These are phyloP conservation scores for Oncorhynchus mykiss DNA, from an alignment of 2,113 vertebrate genomes.

Conservation along the genomic window DNA sequence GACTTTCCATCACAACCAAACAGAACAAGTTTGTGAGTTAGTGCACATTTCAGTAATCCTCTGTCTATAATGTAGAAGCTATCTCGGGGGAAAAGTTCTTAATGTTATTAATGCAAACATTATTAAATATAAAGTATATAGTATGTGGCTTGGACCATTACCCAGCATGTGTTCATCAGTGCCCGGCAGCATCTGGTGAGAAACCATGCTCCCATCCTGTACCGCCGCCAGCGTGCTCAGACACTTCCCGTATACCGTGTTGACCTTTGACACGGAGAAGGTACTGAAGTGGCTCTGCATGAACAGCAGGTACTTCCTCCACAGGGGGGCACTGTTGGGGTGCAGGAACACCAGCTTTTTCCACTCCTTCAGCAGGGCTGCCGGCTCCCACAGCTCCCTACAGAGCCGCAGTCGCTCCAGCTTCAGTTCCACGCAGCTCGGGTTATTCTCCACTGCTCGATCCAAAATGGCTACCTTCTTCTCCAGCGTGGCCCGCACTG, in stretches of 20 bases:
- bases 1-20: no score
- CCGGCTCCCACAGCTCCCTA: constrained; percentile 87
- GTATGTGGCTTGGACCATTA: constrained; percentile 57
- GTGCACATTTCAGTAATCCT: no score
- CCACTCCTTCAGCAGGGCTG: constrained; percentile 88
- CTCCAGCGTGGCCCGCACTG: constrained; percentile 81
- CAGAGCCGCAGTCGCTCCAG: constrained; percentile 84
- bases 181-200: constrained; percentile 85
- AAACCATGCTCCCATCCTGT: constrained; percentile 88
- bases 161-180: constrained; percentile 88
- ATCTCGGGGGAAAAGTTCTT: no score
- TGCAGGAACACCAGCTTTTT: constrained; percentile 94
- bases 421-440: constrained; percentile 82
- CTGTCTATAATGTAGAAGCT: no score
- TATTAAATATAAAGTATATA: not conserved
- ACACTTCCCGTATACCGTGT: constrained; percentile 87
- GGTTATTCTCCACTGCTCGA: constrained; percentile 87
- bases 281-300: constrained; percentile 94
- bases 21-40: no score
- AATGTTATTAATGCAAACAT: no score
- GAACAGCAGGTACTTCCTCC: constrained; percentile 89
- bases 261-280: constrained; percentile 86
- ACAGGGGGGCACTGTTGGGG: constrained; percentile 86
- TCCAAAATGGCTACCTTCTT: constrained; percentile 93
- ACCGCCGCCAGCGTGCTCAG: constrained; percentile 88